Conservation (phyloP, 1,140 invertebrate genomes). For the Gyrodactylus bullatarudis region DNA sequence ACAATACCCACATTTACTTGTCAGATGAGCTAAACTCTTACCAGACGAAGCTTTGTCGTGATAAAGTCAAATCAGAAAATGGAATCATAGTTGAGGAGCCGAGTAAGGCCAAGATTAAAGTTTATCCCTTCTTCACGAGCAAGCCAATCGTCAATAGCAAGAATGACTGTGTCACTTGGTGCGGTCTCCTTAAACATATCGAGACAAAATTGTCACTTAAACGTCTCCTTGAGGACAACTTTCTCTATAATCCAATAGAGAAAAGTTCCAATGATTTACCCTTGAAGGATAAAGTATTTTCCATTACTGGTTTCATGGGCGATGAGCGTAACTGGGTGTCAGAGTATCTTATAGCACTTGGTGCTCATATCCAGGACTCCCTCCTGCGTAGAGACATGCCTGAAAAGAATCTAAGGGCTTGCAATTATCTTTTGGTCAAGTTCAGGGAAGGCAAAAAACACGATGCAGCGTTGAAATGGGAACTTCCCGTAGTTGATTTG, state of each 20-base stretch:
- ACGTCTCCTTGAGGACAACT: background rate
- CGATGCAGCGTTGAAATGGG: background rate
- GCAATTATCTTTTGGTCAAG: background rate
- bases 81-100: background rate
- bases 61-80: background rate
- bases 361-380: background rate
- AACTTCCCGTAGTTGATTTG: background rate
- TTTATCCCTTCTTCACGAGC: background rate
- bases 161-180: background rate
- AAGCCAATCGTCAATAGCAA: background rate
- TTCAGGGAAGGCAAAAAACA: background rate
- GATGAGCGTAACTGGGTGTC: background rate
- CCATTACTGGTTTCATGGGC: background rate
- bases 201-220: background rate
- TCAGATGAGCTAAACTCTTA: background rate
- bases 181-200: background rate
- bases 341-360: background rate
- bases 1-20: background rate
- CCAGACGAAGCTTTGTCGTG: background rate
- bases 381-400: background rate
- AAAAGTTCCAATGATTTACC: background rate
- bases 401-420: background rate
- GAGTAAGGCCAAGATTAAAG: background rate
- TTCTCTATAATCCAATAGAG: background rate
- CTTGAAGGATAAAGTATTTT: background rate